phyloP scores from a whole-genome alignment of 2,113 vertebrate species.

The Psilopogon haemacephalus region DNA sequence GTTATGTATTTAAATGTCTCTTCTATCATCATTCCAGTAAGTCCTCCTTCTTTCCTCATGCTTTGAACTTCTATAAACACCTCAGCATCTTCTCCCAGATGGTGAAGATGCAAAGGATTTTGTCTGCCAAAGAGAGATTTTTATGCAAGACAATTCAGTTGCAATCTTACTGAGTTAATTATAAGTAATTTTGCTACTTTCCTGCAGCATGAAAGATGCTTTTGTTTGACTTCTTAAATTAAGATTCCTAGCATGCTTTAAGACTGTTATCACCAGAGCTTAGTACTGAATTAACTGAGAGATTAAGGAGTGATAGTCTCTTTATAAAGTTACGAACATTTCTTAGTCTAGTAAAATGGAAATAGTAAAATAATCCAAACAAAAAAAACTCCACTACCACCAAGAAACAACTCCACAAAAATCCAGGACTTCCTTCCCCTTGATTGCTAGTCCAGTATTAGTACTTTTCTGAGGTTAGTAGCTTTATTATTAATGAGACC shows the following conservation, averaged over 20 bases:
- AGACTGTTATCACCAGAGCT: not conserved
- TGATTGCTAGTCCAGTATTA: not conserved
- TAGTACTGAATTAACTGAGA: conserved; percentile 43
- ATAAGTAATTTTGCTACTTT: conserved; percentile 16
- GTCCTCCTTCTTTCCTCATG: not conserved
- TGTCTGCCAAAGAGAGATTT: not conserved
- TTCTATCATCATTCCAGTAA: conserved; percentile 10
- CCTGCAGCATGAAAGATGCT: conserved; percentile 6
- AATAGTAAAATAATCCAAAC: not conserved
- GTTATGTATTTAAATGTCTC: not conserved
- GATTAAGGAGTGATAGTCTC: conserved; percentile 15
- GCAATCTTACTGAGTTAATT: not conserved
- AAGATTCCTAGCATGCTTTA: conserved; percentile 55
- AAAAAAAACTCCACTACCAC: not conserved
- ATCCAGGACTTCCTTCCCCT: not conserved
- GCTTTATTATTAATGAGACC: not conserved
- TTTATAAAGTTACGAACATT: conserved; percentile 15
- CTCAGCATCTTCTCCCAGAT: conserved; percentile 1
- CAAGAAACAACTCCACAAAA: not conserved
- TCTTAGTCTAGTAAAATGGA: not conserved
- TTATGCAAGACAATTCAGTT: not conserved
- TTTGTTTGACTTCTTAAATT: conserved; percentile 45
- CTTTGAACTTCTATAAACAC: conserved; percentile 39
- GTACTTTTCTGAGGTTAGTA: not conserved
- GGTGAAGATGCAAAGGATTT: not conserved